Evolutionary conservation across 2,797 vertebrate genomes (phyloP).

Genomic region (Rousettus madagascariensis): DNA sequence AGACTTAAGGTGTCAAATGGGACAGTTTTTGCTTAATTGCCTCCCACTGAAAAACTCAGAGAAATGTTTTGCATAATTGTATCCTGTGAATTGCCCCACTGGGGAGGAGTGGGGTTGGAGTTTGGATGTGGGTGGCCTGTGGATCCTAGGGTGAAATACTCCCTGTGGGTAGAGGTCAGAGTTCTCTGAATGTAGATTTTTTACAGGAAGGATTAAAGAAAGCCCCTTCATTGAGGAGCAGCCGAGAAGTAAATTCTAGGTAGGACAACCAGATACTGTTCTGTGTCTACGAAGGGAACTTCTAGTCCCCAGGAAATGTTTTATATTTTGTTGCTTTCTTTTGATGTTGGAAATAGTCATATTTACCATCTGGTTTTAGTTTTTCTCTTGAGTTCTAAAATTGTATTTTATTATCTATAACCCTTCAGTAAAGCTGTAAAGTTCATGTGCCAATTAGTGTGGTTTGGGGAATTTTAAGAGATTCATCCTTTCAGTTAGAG

Average conservation of each 20-base stretch:
- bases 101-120: too few relatives aligned
- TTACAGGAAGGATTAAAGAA: neutral
- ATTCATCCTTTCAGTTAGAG: neutral
- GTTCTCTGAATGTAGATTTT: neutral
- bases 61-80: neutral
- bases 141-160: neutral
- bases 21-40: neutral
- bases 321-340: neutral
- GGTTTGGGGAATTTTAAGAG: neutral
- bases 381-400: neutral
- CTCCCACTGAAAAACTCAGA: neutral
- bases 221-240: neutral
- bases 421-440: neutral
- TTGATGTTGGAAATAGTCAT: neutral
- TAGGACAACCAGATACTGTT: neutral
- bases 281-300: neutral
- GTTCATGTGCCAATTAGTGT: neutral
- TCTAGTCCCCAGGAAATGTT: neutral
- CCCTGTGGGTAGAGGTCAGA: neutral
- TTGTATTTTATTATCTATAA: neutral
- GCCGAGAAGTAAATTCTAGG: neutral
- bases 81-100: neutral
- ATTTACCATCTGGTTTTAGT: neutral
- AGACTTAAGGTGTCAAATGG: neutral
- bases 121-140: neutral